Conservation (phyloP, 2,888 invertebrate species). For the Galeruca laticollis region DNA sequence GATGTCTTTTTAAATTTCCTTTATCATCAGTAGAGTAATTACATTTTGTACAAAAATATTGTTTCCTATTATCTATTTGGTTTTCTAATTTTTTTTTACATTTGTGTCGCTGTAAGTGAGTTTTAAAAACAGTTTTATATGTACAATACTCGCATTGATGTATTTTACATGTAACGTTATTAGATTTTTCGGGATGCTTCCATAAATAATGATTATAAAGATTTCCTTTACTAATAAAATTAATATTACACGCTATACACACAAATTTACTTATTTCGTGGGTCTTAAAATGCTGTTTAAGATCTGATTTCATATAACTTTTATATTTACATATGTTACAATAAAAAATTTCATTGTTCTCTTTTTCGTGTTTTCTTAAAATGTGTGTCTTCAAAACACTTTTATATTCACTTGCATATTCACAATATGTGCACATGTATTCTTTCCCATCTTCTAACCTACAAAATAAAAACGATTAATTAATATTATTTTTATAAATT, state of each 20-base stretch:
- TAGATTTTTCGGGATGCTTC: background rate
- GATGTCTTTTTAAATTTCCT: conserved; percentile 1
- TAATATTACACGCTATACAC: background rate
- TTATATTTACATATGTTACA: background rate
- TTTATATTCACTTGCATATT: background rate
- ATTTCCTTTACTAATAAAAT: background rate
- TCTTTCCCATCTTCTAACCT: background rate
- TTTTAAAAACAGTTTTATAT: background rate
- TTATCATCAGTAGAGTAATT: background rate
- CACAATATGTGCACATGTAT: conserved; percentile 1
- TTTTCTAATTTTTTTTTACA: background rate
- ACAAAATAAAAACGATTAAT: background rate
- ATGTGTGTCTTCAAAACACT: background rate
- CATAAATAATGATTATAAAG: background rate
- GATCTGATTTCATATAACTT: background rate
- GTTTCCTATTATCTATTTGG: background rate
- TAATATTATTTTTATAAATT: too few species aligned
- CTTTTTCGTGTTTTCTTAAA: conserved; percentile 17
- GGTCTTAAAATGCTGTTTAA: background rate
- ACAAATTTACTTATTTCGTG: background rate
- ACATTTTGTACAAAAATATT: conserved; percentile 7
- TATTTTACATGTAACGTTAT: background rate
- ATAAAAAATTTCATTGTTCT: background rate
- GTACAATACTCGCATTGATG: background rate
- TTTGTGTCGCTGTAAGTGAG: background rate